Conservation (phyloP, 1,140 invertebrate species). For the Trinorchestia longiramus region DNA sequence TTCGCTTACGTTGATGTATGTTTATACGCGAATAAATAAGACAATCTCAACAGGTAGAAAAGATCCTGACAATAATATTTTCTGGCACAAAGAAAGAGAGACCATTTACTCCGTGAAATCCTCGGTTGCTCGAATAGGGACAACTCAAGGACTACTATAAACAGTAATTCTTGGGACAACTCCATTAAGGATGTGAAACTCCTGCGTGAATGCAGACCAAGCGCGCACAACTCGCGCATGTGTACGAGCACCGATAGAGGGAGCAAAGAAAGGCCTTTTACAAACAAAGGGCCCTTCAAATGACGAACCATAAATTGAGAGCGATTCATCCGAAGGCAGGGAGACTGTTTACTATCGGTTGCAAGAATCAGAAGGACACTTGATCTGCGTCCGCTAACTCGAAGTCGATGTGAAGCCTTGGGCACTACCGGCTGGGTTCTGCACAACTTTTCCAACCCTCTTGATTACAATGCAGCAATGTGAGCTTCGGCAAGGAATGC, state of each 20-base stretch:
- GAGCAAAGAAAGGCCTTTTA: not conserved
- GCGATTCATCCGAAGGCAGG: slow-evolving; percentile 10
- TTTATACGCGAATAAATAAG: not conserved
- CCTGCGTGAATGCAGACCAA: not conserved
- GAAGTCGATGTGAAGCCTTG: not conserved
- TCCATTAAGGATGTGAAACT: not conserved
- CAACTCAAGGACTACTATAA: too few relatives aligned
- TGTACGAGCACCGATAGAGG: not conserved
- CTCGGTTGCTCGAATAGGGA: not conserved
- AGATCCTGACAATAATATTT: not conserved
- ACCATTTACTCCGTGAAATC: not conserved
- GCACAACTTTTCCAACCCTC: not conserved
- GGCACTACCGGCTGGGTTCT: not conserved
- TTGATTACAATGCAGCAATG: slow-evolving; percentile 39
- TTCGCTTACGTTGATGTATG: not conserved
- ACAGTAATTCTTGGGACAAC: too few relatives aligned
- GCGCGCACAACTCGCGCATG: not conserved
- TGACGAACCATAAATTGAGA: slow-evolving; percentile 8
- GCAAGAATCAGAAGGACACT: not conserved
- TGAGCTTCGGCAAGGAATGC: slow-evolving; percentile 9
- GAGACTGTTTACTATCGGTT: not conserved
- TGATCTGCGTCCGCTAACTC: not conserved
- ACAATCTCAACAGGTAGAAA: not conserved
- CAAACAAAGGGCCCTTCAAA: not conserved
- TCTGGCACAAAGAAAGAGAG: not conserved